These are phyloP conservation scores for Columba janthina DNA, from an alignment of 2,113 vertebrate genomes.

Conservation along the genomic window DNA sequence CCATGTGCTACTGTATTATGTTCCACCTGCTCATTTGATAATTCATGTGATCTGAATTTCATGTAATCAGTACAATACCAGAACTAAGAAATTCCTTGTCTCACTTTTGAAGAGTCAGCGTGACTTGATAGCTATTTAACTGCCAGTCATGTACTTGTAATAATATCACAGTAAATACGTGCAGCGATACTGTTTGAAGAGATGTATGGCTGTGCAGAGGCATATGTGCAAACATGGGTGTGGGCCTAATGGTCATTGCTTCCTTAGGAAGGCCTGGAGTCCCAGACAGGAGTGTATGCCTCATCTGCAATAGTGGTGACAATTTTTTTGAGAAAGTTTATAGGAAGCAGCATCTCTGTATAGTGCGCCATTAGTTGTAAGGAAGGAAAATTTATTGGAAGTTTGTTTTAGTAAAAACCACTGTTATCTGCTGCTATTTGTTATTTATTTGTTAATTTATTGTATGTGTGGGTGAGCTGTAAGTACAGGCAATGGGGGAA, in stretches of 20 bases:
- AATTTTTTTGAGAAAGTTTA: background rate
- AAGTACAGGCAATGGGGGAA: background rate
- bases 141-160: background rate
- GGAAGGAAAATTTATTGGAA: background rate
- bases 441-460: background rate
- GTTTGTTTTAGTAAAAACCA: background rate
- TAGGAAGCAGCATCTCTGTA: background rate
- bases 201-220: background rate
- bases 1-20: background rate
- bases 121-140: background rate
- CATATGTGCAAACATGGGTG: fast-evolving
- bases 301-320: fast-evolving
- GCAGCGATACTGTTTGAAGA: background rate
- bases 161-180: fast-evolving
- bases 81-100: background rate
- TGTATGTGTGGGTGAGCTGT: background rate
- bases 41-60: background rate
- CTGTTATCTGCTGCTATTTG: background rate
- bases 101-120: fast-evolving
- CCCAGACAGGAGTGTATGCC: background rate
- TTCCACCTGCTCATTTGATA: background rate
- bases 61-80: background rate
- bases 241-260: background rate
- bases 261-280: background rate
- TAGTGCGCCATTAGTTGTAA: background rate